Percentiles rank a stretch among this genome's conserved stretches.
Evolutionary conservation across 2,113 vertebrate genomes (phyloP).

Genomic region (Emberiza fucata): DNA sequence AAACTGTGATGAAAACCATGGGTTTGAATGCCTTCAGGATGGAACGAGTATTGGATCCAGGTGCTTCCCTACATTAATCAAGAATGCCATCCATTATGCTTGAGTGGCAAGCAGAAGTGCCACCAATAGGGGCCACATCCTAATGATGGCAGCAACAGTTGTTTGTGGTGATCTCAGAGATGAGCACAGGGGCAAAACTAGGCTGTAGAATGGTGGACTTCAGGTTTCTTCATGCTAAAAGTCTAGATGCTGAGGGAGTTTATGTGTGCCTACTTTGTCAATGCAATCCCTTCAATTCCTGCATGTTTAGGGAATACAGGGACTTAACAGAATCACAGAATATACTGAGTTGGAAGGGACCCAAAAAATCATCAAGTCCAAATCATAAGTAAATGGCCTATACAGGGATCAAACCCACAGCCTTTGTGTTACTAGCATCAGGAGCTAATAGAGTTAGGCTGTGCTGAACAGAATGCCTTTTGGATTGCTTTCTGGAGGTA

Average conservation of each 20-base stretch:
- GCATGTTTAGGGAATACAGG: not conserved
- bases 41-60: not conserved
- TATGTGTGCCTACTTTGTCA: not conserved
- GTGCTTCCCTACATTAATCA: not conserved
- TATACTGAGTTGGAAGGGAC: not conserved
- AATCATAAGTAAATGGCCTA: not conserved
- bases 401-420: not conserved
- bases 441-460: not conserved
- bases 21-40: conserved; percentile 7
- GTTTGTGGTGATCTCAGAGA: not conserved
- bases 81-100: not conserved
- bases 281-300: not conserved
- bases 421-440: not conserved
- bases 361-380: not conserved
- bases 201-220: not conserved
- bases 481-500: not conserved
- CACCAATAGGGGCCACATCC: not conserved
- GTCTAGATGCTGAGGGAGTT: not conserved
- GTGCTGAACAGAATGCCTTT: not conserved
- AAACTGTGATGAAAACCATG: not conserved
- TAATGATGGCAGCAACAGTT: not conserved
- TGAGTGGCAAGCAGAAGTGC: not conserved
- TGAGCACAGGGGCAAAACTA: rapidly evolving
- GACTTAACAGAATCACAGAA: not conserved
- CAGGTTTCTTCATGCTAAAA: not conserved